phyloP scores from a whole-genome alignment of 1,140 invertebrate species.

The Plectus sambesii region DNA sequence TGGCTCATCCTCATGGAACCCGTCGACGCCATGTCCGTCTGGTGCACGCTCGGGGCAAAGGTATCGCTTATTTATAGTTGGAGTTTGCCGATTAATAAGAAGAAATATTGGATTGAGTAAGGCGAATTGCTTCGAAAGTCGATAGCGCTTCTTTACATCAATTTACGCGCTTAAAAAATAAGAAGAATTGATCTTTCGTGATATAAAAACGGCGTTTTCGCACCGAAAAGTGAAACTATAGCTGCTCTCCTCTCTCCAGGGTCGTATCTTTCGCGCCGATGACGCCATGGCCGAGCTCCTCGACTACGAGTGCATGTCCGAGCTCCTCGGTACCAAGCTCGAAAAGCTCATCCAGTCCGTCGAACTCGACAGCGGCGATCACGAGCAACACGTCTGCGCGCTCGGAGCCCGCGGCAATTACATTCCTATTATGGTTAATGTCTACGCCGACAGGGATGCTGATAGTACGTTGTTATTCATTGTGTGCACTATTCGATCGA shows the following conservation, averaged over 20 bases:
- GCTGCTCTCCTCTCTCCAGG: conserved; percentile 15
- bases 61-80: conserved; percentile 12
- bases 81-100: too few species aligned
- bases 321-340: conserved; percentile 33
- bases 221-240: too few species aligned
- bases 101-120: too few species aligned
- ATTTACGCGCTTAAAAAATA: too few species aligned
- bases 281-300: conserved; percentile 27
- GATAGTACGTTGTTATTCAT: conserved; percentile 19
- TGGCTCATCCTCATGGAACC: conserved; percentile 39
- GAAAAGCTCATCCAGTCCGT: conserved; percentile 26
- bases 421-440: conserved; percentile 25
- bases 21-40: conserved; percentile 29
- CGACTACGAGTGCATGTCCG: conserved; percentile 33
- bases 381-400: conserved; percentile 26
- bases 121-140: too few species aligned
- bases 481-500: too few species aligned
- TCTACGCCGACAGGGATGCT: conserved; percentile 20
- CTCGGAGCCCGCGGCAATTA: conserved; percentile 21
- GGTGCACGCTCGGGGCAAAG: conserved; percentile 32
- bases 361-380: conserved; percentile 15
- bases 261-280: conserved; percentile 32
- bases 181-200: not conserved
- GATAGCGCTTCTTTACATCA: too few species aligned
- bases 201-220: too few species aligned